phyloP scores from a whole-genome alignment of 2,113 vertebrate species.

The Ophiodon elongatus region DNA sequence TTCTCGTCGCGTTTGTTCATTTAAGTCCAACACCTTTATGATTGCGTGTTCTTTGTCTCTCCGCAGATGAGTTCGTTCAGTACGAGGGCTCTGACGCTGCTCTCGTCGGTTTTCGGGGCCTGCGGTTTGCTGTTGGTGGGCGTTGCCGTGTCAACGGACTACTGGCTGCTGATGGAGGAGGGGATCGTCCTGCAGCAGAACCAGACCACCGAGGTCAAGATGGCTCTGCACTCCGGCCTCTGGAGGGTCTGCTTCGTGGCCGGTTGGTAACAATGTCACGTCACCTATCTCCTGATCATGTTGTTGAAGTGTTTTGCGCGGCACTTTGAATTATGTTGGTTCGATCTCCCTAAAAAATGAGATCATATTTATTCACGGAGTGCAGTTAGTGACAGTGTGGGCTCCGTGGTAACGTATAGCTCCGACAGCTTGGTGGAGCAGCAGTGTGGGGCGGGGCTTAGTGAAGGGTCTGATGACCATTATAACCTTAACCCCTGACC shows the following conservation, averaged over 20 bases:
- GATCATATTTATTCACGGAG: too few relatives aligned
- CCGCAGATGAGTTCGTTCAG: slow-evolving; percentile 91
- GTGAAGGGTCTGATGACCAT: too few relatives aligned
- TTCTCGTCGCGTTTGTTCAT: neutral
- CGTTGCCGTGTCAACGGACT: slow-evolving; percentile 92
- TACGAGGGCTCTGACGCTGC: slow-evolving; percentile 90
- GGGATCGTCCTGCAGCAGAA: slow-evolving; percentile 91
- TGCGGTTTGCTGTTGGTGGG: slow-evolving; percentile 91
- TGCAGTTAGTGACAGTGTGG: too few relatives aligned
- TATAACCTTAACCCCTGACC: neutral
- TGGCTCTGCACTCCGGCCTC: slow-evolving; percentile 92
- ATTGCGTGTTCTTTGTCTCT: neutral
- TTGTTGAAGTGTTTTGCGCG: too few relatives aligned
- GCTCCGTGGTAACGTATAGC: too few relatives aligned
- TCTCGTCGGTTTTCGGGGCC: slow-evolving; percentile 91
- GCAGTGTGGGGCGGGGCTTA: too few relatives aligned
- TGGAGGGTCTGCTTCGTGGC: slow-evolving; percentile 94
- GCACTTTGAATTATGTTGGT: neutral
- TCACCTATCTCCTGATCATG: neutral
- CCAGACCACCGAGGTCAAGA: slow-evolving; percentile 92
- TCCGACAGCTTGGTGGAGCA: too few relatives aligned
- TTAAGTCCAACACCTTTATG: neutral
- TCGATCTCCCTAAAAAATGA: neutral
- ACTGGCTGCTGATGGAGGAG: slow-evolving; percentile 95
- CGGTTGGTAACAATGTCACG: slow-evolving; percentile 71